phyloP scores from a whole-genome alignment of 1,140 invertebrate species.

The Ceratosolen fusciceps region DNA sequence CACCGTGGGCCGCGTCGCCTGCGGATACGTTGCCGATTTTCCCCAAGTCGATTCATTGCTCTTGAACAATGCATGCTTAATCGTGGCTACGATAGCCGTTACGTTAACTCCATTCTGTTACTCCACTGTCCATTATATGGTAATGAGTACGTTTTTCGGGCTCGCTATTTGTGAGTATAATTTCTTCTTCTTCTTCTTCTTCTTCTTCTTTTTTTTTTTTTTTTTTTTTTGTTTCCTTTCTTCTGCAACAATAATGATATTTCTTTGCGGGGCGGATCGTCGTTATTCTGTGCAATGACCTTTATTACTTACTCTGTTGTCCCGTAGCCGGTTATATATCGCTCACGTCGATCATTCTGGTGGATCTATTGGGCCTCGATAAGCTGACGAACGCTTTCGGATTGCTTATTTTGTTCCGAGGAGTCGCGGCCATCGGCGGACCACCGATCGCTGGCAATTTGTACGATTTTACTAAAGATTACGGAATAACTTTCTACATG shows the following conservation, averaged over 20 bases:
- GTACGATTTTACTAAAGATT: slow-evolving; percentile 88
- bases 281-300: neutral
- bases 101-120: slow-evolving; percentile 87
- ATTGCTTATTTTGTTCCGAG: slow-evolving; percentile 93
- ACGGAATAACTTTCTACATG: slow-evolving; percentile 92
- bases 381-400: slow-evolving; percentile 98
- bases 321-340: slow-evolving; percentile 94
- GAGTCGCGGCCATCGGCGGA: slow-evolving; percentile 89
- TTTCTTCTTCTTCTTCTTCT: too few species aligned
- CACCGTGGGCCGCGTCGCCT: slow-evolving; percentile 88
- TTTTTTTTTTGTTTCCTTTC: too few species aligned
- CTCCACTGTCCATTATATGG: slow-evolving; percentile 83
- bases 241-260: neutral
- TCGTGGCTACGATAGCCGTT: slow-evolving; percentile 90
- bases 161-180: slow-evolving; percentile 92
- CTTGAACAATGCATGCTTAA: slow-evolving; percentile 94
- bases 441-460: slow-evolving; percentile 88
- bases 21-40: slow-evolving; percentile 89
- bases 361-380: slow-evolving; percentile 94
- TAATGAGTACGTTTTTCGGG: slow-evolving; percentile 93
- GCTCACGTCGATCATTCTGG: slow-evolving; percentile 96
- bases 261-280: neutral
- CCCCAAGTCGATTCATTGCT: slow-evolving; percentile 91
- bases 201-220: too few species aligned
- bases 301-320: too few species aligned